Evolutionary conservation across 1,140 invertebrate genomes (phyloP).

Genomic region (Lasioglossum baleicum): DNA sequence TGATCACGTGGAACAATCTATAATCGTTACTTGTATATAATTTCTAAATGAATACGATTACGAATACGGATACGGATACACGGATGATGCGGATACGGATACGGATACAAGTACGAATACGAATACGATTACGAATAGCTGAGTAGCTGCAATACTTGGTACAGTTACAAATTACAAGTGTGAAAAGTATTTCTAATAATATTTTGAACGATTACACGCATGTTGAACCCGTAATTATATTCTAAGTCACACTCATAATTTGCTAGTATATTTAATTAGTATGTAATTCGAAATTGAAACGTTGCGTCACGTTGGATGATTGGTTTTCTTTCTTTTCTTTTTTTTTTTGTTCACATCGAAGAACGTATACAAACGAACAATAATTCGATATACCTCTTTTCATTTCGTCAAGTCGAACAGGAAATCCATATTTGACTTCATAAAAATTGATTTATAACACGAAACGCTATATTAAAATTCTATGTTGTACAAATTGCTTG

Average conservation of each 20-base stretch:
- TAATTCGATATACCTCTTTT: background rate
- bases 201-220: background rate
- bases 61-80: too few species aligned
- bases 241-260: conserved; percentile 9
- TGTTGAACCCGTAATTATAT: conserved; percentile 18
- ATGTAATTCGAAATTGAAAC: background rate
- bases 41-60: background rate
- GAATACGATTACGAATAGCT: too few species aligned
- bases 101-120: too few species aligned
- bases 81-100: too few species aligned
- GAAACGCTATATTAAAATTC: conserved; percentile 31
- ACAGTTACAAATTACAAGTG: conserved; percentile 8
- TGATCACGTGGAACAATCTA: background rate
- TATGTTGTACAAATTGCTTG: conserved; percentile 22
- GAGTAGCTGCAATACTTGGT: background rate
- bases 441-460: conserved; percentile 30
- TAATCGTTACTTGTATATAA: background rate
- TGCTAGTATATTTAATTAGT: background rate
- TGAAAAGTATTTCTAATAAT: background rate
- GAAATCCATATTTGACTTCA: conserved; percentile 11
- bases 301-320: background rate
- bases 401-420: conserved; percentile 8
- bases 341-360: background rate
- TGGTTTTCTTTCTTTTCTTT: too few species aligned
- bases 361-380: background rate